Base-by-base conservation (phyloP, 2,113 vertebrate genomes). In the Chionomys nivalis region DNA sequence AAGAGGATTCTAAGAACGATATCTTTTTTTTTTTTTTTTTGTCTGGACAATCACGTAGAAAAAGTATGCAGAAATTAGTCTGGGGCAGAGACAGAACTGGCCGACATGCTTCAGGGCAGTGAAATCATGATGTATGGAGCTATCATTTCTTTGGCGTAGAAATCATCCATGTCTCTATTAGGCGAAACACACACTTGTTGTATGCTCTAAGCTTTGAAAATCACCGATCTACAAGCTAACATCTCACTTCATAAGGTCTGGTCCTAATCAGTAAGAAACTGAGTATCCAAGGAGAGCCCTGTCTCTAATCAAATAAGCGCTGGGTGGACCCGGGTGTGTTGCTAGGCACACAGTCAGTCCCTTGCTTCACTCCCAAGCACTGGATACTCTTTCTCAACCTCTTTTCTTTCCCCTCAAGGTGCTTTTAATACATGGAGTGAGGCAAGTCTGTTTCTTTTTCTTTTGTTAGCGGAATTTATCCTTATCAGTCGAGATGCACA, bases 201-300 rank as follows among this genome's bases (percentile, higher is more conserved):
- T 61, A 39, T 12, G 7, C 47, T 70, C n/a, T 66, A 33, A 86
- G 49, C 39, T 23, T 73, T 63, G 26, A 47, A 78, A 92, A 85
- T 85, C 79, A 91, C 42, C 70, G 21, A 39, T 70, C 66, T 61
- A 13, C 52, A 86, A 44, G 76, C 75, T 81, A 93, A 86, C 70
- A 90, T 87, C 58, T 87, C 83, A n/a, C 58, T 90, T 95, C 92
- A 92, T 86, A 63, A 86, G 82, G 47, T 33, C 94, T 39, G 58
- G 75, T 58, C 36, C 44, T 92, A 81, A 88, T 77, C 90, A 92
- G 85, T 86, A 77, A 90, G 21, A 96, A 94, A 44, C 6, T 9
- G 77, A 76, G 47, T 96, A 73, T 49, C 63, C 89, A 88, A 89
- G 61, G 55, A 26, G 10, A 10, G 63, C 87, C 72, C 28, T 17